These are phyloP conservation scores for Macrophya annulata DNA, from an alignment of 2,888 invertebrate genomes.

Conservation along the genomic window DNA sequence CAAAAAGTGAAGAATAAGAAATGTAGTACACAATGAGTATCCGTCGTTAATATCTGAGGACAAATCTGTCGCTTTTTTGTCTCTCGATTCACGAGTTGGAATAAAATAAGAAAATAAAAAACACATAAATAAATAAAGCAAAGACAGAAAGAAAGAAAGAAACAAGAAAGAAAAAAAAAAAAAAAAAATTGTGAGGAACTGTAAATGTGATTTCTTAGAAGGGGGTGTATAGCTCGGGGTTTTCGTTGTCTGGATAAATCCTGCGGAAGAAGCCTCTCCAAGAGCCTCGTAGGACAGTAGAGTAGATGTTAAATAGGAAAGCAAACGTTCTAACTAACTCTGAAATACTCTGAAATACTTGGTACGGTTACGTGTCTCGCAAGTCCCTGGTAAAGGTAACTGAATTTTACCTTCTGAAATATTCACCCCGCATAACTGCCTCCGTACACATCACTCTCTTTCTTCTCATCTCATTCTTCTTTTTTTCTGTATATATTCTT, in stretches of 20 bases:
- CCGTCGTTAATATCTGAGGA: neutral
- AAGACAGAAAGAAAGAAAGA: neutral
- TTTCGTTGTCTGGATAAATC: conserved; percentile 24
- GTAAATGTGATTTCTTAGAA: conserved; percentile 57
- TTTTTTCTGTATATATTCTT: neutral
- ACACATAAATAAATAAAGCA: no score
- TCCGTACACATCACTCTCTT: conserved; percentile 72
- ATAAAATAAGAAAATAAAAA: no score
- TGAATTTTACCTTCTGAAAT: conserved; percentile 77
- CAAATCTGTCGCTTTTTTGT: neutral
- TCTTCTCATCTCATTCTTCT: conserved; percentile 11
- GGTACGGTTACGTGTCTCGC: conserved; percentile 73
- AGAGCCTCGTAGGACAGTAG: conserved; percentile 47
- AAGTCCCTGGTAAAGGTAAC: conserved; percentile 74
- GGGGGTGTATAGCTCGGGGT: neutral
- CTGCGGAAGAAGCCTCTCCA: neutral
- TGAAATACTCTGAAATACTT: conserved; percentile 71
- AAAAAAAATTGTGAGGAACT: conserved; percentile 28
- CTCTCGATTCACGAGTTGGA: neutral
- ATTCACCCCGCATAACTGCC: conserved; percentile 76
- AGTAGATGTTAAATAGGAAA: conserved; percentile 72
- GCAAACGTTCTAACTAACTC: conserved; percentile 78
- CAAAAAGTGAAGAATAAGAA: neutral
- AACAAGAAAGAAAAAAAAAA: neutral
- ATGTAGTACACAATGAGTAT: neutral